Conservation (phyloP, 2,797 vertebrate genomes). For the Anas bahamensis region DNA sequence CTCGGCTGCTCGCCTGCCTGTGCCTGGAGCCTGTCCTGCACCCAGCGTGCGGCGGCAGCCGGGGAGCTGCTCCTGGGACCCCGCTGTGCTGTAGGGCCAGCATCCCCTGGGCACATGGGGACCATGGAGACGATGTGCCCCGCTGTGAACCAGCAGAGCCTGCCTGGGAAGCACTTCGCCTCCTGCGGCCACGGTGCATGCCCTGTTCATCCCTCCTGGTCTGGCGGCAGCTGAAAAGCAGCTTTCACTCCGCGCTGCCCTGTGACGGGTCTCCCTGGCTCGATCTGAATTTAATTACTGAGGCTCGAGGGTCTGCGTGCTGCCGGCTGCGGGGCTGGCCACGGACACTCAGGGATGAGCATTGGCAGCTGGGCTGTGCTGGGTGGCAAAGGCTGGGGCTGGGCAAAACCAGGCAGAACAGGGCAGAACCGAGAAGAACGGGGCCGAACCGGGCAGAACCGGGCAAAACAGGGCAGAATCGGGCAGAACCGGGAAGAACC, state of each 20-base stretch:
- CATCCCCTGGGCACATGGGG: rapidly evolving
- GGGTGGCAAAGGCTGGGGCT: neutral
- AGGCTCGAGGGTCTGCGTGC: neutral
- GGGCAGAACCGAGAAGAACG: no score
- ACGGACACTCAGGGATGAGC: neutral
- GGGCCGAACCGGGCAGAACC: no score
- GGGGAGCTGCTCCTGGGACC: neutral
- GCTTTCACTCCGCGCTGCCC: neutral
- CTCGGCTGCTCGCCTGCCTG: neutral
- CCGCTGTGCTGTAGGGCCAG: rapidly evolving
- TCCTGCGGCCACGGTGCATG: neutral
- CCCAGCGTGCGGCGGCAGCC: rapidly evolving
- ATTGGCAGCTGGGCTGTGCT: rapidly evolving
- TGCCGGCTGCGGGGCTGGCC: neutral
- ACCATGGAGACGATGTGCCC: neutral
- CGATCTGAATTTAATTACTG: neutral
- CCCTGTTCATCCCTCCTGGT: neutral
- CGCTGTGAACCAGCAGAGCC: neutral
- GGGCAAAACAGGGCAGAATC: no score
- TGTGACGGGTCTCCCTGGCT: neutral
- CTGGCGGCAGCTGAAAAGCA: neutral
- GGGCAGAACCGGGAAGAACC: no score
- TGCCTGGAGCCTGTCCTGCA: neutral
- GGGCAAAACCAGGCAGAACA: no score
- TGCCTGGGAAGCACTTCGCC: neutral